Evolutionary conservation across 2,888 invertebrate genomes (phyloP).

Genomic region (Silvanus unidentatus): DNA sequence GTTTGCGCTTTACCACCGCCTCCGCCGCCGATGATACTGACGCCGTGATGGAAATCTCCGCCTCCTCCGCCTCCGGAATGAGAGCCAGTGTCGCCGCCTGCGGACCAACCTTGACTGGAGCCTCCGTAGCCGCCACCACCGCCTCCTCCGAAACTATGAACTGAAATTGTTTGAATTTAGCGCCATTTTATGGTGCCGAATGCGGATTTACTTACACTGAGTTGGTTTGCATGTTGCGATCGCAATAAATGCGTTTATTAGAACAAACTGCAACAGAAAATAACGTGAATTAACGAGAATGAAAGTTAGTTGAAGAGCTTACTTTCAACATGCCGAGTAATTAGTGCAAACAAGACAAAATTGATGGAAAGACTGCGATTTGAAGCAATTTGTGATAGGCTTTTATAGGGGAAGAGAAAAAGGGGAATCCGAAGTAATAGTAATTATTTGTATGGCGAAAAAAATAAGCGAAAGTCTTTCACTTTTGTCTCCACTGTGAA

Average conservation of each 20-base stretch:
- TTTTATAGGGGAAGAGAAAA: not conserved
- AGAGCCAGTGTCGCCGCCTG: slow-evolving; percentile 9
- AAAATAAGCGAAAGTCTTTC: slow-evolving; percentile 22
- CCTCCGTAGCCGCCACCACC: slow-evolving; percentile 13
- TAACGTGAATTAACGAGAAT: no score
- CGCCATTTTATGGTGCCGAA: not conserved
- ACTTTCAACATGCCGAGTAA: not conserved
- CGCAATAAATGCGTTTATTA: no score
- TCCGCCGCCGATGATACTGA: slow-evolving; percentile 27
- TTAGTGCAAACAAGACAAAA: not conserved
- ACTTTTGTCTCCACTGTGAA: not conserved
- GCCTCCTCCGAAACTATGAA: slow-evolving; percentile 5
- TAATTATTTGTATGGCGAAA: slow-evolving; percentile 5
- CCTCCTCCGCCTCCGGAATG: slow-evolving; percentile 15
- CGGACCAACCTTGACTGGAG: not conserved
- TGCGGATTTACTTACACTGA: not conserved
- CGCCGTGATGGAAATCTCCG: slow-evolving; percentile 30
- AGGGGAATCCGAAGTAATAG: not conserved
- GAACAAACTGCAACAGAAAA: no score
- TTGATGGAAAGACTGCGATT: not conserved
- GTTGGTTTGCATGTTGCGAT: not conserved
- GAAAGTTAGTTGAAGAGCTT: no score
- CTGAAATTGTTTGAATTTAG: slow-evolving; percentile 3
- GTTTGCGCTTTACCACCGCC: slow-evolving; percentile 26
- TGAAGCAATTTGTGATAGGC: not conserved